Base-by-base conservation (phyloP, 2,888 invertebrate species). In the Brachylomia viminalis region DNA sequence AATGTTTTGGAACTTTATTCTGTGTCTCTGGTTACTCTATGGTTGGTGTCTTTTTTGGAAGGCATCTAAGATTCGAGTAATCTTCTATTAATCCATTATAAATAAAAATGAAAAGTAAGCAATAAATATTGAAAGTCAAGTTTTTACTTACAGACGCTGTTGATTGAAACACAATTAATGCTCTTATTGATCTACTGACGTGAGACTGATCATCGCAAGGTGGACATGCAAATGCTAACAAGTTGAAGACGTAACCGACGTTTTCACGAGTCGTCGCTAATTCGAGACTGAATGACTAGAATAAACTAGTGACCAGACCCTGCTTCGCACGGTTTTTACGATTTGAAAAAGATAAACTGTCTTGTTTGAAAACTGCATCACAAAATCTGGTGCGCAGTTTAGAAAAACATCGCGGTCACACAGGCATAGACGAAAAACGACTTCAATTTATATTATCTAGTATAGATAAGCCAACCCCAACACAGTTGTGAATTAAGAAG, bases 211-310 rank as follows among this genome's bases (percentile, higher is more conserved):
- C 33, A 77, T 38, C 23, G 77, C 38, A 17, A 49, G 27, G 10
- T 47, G 13, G 58, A 17, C 17, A 52, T 52, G 33, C 38, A 38
- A 58, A 74, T 45, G 30, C 45, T 54, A 66, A 78, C 59, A 54
- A 30, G 20, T 61, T 47, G 30, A 56, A 66, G 49, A 52, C 23
- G 62, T 73, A 13, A 67, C 30, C n/a, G 33, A 78, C n/a, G 56
- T 69, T 69, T 82, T 79, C 69, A 62, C 79, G 30, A 70, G 20
- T 47, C 45, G 47, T 17, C 27, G 69, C 33, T 70, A 82, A 82
- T 82, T 75, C 0, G 7, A 33, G 15, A 52, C 38, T 30, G 13
- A 47, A 54, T 52, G 6, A 33, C 30, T 58, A 15, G n/a, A 52
- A 15, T 38, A 38, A 45, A 62, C 8, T 20, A 58, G 58, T 30